phyloP scores from a whole-genome alignment of 92 coral and sea anemone genomes.

The Scolanthus callimorphus region DNA sequence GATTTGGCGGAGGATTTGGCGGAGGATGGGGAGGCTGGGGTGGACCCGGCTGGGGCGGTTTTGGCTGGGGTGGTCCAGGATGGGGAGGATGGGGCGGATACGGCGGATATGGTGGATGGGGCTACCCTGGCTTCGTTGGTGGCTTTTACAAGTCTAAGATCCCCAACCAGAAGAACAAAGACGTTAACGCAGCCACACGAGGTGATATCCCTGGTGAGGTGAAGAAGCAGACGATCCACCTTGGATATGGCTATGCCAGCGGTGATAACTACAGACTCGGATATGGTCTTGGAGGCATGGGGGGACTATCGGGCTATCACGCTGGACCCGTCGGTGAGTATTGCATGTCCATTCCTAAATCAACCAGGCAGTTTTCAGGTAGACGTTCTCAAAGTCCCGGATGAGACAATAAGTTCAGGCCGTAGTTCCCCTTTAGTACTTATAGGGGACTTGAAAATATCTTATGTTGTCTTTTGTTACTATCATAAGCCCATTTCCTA shows the following conservation, averaged over 20 bases:
- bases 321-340: constrained; percentile 1
- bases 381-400: too few species aligned
- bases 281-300: constrained; percentile 99
- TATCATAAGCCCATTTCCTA: too few species aligned
- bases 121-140: constrained; percentile 57
- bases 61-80: constrained; percentile 31
- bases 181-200: constrained; percentile 73
- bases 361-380: too few species aligned
- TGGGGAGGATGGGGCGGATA: constrained; percentile 45
- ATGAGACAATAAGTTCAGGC: too few species aligned
- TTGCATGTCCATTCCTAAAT: too few species aligned
- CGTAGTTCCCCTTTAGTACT: too few species aligned
- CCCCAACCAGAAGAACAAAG: constrained; percentile 53
- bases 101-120: constrained; percentile 55
- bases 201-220: constrained; percentile 71
- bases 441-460: too few species aligned
- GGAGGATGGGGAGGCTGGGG: constrained; percentile 35
- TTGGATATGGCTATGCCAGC: constrained; percentile 98
- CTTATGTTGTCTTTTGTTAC: too few species aligned
- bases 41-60: constrained; percentile 44
- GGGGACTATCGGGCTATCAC: constrained; percentile 69
- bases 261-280: constrained; percentile 99
- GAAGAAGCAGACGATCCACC: constrained; percentile 94
- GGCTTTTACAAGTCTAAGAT: constrained; percentile 74
- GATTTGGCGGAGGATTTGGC: constrained; percentile 44